Base-by-base conservation (phyloP, 2,797 vertebrate genomes). In the Chiloscyllium punctatum region DNA sequence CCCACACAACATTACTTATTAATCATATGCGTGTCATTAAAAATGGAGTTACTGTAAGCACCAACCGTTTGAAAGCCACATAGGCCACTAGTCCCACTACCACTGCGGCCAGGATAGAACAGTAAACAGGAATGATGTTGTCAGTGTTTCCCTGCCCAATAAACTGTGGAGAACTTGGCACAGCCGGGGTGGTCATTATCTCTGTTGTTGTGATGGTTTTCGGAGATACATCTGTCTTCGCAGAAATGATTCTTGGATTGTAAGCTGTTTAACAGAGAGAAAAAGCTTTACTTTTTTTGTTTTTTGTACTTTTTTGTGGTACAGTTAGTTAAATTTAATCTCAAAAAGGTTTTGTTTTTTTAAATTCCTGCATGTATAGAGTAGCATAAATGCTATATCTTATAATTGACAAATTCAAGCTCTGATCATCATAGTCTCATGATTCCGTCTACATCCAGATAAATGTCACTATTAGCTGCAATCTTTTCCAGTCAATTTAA, bases 71-170 rank as follows among this genome's bases (percentile, higher is more conserved):
- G 96, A 99, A 99, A 92, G 98, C 98, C 0, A 99, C 98, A 97
- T 99, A 99, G 16, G 99, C 99, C 96, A 99, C 98, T 0, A 99
- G 97, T 96, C 99, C 99, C 96, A 98, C 98, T 77, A 99, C 98
- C 96, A 99, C 98, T 0, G 99, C 99, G 0, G 99, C 99, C 97
- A 99, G 97, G 98, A 99, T 99, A 96, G 99, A 99, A 97, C 99
- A 99, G 96, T 99, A 99, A 96, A 99, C 98, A 0, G 99, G 99
- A 97, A 99, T 99, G 97, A 99, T 98, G 97, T 98, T 99, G 97
- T 99, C 98, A 0, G 98, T 97, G 1, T 98, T 97, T 82, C 98
- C 98, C 0, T 97, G 97, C 95, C 98, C 98, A 33, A 98, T 97
- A 51, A 99, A 98, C 0, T 97, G 98, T 51, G 98, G 98, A 0